A percentile compares a stretch with the other conserved stretches of the same genome.
Evolutionary conservation across 1,140 invertebrate genomes (phyloP).

Genomic region (Philotrypesis tridentata): DNA sequence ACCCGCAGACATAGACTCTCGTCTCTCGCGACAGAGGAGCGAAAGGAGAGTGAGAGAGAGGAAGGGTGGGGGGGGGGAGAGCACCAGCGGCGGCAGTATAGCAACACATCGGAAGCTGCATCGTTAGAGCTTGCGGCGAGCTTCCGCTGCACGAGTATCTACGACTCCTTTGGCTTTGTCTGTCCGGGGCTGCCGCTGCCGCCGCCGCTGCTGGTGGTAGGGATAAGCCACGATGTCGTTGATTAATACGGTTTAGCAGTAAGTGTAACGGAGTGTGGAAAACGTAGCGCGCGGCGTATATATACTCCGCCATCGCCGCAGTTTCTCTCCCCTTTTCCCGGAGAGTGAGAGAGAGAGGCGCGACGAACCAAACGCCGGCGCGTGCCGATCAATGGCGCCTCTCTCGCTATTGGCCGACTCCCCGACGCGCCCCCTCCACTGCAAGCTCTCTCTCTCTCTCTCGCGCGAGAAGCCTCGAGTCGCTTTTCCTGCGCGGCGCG

Average conservation of each 20-base stretch:
- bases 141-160: too few relatives aligned
- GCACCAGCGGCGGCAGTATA: too few relatives aligned
- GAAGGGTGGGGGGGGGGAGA: constrained; percentile 24
- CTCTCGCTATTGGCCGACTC: constrained; percentile 65
- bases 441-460: neutral
- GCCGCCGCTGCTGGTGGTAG: too few relatives aligned
- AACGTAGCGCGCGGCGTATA: constrained; percentile 51
- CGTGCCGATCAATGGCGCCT: constrained; percentile 75
- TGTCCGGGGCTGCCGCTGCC: too few relatives aligned
- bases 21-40: too few relatives aligned
- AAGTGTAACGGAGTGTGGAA: constrained; percentile 75
- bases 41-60: constrained; percentile 16
- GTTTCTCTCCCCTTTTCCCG: constrained; percentile 44
- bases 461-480: too few relatives aligned
- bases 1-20: neutral
- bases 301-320: constrained; percentile 51
- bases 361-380: constrained; percentile 63
- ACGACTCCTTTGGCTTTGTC: neutral
- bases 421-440: neutral
- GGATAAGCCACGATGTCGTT: constrained; percentile 74
- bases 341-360: too few relatives aligned
- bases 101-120: constrained; percentile 37
- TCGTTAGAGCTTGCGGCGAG: neutral
- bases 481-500: neutral
- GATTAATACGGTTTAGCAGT: constrained; percentile 75